phyloP scores from a whole-genome alignment of 2,113 vertebrate genomes.

The Hipposideros armiger region DNA sequence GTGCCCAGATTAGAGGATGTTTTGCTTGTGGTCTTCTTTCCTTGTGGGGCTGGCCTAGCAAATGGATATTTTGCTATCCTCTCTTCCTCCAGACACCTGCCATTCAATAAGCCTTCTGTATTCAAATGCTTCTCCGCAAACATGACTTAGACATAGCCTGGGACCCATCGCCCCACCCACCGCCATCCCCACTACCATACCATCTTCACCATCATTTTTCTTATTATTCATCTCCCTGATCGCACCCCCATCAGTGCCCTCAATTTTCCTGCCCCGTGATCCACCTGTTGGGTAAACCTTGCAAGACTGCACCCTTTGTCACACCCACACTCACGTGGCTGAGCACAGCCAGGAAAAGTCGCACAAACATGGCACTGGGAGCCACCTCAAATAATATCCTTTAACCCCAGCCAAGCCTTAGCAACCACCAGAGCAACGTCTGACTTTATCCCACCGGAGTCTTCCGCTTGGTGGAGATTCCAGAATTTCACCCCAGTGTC shows the following conservation, averaged over 20 bases:
- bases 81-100: neutral
- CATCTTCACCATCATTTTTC: neutral
- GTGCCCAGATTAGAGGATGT: neutral
- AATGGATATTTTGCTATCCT: neutral
- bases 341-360: neutral
- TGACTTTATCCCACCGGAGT: neutral
- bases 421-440: neutral
- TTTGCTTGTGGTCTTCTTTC: neutral
- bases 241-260: neutral
- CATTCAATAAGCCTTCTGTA: neutral
- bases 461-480: neutral
- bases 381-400: neutral
- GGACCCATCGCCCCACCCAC: fast-evolving
- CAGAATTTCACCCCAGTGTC: neutral
- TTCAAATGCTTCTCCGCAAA: neutral
- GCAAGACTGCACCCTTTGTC: neutral
- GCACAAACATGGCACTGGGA: neutral
- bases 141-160: neutral
- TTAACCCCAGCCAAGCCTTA: neutral
- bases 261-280: neutral
- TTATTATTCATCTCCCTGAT: neutral
- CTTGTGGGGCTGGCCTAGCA: neutral
- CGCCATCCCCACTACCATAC: fast-evolving
- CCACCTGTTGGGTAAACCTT: neutral
- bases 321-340: neutral